phyloP scores from a whole-genome alignment of 2,797 vertebrate species.

The Parotocinclus haroldoi region DNA sequence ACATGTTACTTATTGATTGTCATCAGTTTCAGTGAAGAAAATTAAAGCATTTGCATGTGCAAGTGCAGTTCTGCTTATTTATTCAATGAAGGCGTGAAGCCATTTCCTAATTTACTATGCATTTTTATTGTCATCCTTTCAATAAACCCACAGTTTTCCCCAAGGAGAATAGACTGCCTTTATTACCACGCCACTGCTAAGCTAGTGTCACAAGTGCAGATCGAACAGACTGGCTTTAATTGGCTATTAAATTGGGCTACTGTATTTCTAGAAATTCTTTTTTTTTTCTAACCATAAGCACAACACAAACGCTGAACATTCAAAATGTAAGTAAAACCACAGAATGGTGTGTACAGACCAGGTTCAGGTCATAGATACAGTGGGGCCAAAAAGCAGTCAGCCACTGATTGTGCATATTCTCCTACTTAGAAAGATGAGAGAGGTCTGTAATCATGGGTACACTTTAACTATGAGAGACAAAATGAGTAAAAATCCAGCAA shows the following conservation, averaged over 20 bases:
- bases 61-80: slow-evolving; percentile 14
- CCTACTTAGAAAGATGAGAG: too few relatives aligned
- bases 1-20: slow-evolving; percentile 7
- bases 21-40: slow-evolving; percentile 14
- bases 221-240: slow-evolving; percentile 7
- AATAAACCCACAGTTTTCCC: not conserved
- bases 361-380: too few relatives aligned
- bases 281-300: too few relatives aligned
- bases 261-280: not conserved
- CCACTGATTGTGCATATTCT: too few relatives aligned
- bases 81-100: slow-evolving; percentile 8
- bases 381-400: too few relatives aligned
- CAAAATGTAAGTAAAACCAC: too few relatives aligned
- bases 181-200: slow-evolving; percentile 11
- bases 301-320: too few relatives aligned
- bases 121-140: slow-evolving; percentile 13
- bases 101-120: slow-evolving; percentile 8
- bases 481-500: too few relatives aligned
- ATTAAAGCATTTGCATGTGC: slow-evolving; percentile 18
- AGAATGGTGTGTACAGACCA: too few relatives aligned
- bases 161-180: slow-evolving; percentile 5
- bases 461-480: too few relatives aligned
- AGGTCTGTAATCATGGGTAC: too few relatives aligned
- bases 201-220: slow-evolving; percentile 13
- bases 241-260: not conserved